Base-by-base conservation (phyloP, 1,140 invertebrate genomes). In the Ylistrum balloti region DNA sequence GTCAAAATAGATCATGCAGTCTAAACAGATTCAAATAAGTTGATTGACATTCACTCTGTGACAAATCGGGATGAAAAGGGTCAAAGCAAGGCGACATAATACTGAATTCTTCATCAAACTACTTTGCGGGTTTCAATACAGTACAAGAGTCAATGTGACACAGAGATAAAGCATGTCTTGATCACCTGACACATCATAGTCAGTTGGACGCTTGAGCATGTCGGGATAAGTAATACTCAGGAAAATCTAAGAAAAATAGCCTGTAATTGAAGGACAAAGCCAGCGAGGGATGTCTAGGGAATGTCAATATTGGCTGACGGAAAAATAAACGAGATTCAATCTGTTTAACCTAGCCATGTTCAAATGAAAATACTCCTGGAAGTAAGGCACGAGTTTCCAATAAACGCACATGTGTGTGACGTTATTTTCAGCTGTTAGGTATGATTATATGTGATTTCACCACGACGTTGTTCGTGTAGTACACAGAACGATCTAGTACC, bases 271-370 rank as follows among this genome's bases (percentile, higher is more conserved):
- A 74, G 56, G 56, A 74, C 56, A 74, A 74, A 74, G 56, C 2
- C 5, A 74, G 56, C 56, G 28, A 28, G 9, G 22, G 56, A 74
- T 17, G 56, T 74, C 56, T 74, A 28, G 56, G 56, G 56, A 74
- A 74, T 74, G 56, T 74, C 56, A 74, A 74, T 74, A 74, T 2
- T 74, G 56, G 56, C 56, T 74, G 56, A 28, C 56, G 56, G 56
- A 17, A 74, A 45, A 74, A 74, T 74, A 74, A 74, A 74, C n/a
- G 56, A 74, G 56, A 74, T 74, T 74, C 56, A 74, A 74, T 74
- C 56, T 74, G 56, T 74, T 74, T 74, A 74, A 74, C n/a, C 56
- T n/a, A n/a, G 56, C 56, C 28, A n/a, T n/a, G 22, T 74, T 74
- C 22, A 28, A 74, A 74, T 74, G 56, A 74, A 74, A 74, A 74